Percentiles rank a stretch among this genome's conserved stretches.
phyloP scores from a whole-genome alignment of 2,797 vertebrate species.

The Pseudochirops corinnae region DNA sequence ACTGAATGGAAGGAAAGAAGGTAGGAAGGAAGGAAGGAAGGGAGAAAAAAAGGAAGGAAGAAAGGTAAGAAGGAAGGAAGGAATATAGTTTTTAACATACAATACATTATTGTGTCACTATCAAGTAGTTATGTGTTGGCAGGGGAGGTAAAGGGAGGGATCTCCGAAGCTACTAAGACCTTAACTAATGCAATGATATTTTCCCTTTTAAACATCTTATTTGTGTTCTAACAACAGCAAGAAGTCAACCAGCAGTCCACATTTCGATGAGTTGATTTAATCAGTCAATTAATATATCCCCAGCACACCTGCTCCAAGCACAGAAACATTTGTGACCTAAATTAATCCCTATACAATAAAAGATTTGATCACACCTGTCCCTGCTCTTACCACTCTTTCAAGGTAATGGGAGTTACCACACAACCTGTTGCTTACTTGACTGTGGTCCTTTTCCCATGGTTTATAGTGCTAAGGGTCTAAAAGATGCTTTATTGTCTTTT shows the following conservation, averaged over 20 bases:
- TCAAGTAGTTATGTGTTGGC: background rate
- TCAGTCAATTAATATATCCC: background rate
- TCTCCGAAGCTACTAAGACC: background rate
- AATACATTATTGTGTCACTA: background rate
- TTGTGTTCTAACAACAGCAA: background rate
- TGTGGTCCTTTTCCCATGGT: background rate
- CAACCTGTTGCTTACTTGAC: background rate
- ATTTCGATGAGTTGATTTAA: background rate
- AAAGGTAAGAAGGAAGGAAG: background rate
- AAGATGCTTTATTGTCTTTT: background rate
- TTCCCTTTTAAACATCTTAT: background rate
- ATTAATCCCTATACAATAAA: conserved; percentile 21
- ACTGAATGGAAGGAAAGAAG: background rate
- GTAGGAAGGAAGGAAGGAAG: too few species aligned
- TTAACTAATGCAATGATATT: background rate
- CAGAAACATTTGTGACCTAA: background rate
- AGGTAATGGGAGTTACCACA: background rate
- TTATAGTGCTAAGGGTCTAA: background rate
- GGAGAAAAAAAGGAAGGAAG: too few species aligned
- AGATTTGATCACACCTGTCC: conserved; percentile 39
- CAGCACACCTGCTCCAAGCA: conserved; percentile 40
- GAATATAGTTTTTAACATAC: background rate
- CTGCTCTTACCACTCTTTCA: background rate
- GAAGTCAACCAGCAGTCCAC: too few species aligned
- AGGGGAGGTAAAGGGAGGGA: background rate